Percentiles rank a stretch among this genome's conserved stretches.
These are phyloP conservation scores for Pangasius krempfi DNA, from an alignment of 2,797 vertebrate genomes.

Conservation along the genomic window DNA sequence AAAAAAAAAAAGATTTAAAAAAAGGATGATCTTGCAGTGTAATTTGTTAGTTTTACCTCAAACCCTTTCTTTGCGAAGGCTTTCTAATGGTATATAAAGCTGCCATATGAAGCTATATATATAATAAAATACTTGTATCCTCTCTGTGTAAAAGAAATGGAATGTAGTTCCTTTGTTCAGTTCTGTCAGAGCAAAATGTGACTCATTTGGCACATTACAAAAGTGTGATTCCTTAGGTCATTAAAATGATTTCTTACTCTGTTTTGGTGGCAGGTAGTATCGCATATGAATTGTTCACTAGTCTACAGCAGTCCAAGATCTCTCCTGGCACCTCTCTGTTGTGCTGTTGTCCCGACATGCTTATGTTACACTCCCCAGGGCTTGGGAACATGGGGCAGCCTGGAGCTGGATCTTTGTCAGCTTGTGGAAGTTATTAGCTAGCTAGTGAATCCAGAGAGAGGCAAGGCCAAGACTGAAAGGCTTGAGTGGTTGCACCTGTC, in stretches of 20 bases:
- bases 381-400: not conserved
- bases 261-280: too few relatives aligned
- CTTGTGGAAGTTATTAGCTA: slow-evolving; percentile 12
- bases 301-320: not conserved
- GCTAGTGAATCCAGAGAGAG: slow-evolving; percentile 13
- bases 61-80: not conserved
- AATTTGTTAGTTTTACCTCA: not conserved
- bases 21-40: not conserved
- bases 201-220: not conserved
- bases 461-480: slow-evolving; percentile 9
- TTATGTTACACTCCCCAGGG: slow-evolving; percentile 8
- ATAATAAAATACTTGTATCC: not conserved
- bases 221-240: not conserved
- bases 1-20: not conserved
- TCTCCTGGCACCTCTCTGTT: not conserved
- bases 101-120: not conserved
- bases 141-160: not conserved
- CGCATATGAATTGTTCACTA: not conserved
- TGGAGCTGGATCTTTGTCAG: not conserved
- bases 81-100: not conserved
- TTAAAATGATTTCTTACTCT: not conserved
- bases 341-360: not conserved
- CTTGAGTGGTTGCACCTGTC: slow-evolving; percentile 50
- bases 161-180: slow-evolving; percentile 13
- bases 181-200: not conserved